Base-by-base conservation (phyloP, 2,888 invertebrate species). In the Drosophila dives region DNA sequence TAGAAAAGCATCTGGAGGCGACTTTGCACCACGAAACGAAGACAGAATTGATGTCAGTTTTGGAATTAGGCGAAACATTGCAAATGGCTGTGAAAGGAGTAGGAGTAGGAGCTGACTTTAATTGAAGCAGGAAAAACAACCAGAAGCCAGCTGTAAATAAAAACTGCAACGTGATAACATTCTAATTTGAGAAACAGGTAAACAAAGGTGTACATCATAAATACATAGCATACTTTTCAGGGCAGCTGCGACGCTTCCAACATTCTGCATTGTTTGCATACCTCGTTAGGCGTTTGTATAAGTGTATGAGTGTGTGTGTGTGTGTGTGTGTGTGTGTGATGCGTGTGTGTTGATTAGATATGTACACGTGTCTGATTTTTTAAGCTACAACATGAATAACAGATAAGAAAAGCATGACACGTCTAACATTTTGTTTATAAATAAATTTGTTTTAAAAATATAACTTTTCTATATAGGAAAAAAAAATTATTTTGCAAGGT, bases 181-280 rank as follows among this genome's bases (percentile, higher is more conserved):
- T 86, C 75, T 75, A 83, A 86, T 81, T 84, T 83, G 64, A 66
- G 60, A 63, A 68, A 71, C 76, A 71, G 67, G 63, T 64, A 80
- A 73, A 61, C 69, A 79, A 69, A 76, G 55, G 56, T 58, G 64
- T 68, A 65, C 56, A 51, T 54, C 61, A 71, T 55, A 62, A 66
- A 75, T 55, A 55, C 54, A 69, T 68, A 75, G 75, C 75, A 72
- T 64, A 69, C 75, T 81, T 80, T 81, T 61, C 54, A 75, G 81
- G 49, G 72, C 75, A 78, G 34, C 40, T 45, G 50, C 59, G 51
- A 50, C 60, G 51, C 56, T 58, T 15, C 51, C 29, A 51, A 23
- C 66, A 23, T 53, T 53, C 32, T 51, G 48, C 67, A 65, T 68
- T 78, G 76, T 78, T 64, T 75, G 71, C 76, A 38, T 26, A 63